A percentile compares a stretch with the other conserved stretches of the same genome.
Evolutionary conservation across 2,888 invertebrate species (phyloP).

Genomic region (Theodoxus fluviatilis): DNA sequence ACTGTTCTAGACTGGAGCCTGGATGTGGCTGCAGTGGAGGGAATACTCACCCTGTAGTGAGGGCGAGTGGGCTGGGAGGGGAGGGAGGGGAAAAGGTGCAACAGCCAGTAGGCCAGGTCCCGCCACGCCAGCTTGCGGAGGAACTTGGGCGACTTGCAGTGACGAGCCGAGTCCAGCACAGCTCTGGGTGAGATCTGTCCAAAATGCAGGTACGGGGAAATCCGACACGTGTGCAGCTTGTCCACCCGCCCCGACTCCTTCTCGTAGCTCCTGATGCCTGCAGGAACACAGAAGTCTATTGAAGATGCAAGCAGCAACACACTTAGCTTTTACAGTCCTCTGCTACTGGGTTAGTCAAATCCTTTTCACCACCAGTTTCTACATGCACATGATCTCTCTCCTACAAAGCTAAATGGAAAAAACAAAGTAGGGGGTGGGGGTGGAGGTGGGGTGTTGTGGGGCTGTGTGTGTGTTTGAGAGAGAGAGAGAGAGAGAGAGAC

Average conservation of each 20-base stretch:
- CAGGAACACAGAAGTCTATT: too few species aligned
- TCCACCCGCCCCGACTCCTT: conserved; percentile 44
- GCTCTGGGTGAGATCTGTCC: conserved; percentile 44
- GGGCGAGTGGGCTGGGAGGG: conserved; percentile 39
- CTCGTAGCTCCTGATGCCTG: conserved; percentile 43
- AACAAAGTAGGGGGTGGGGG: too few species aligned
- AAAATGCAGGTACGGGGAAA: conserved; percentile 41
- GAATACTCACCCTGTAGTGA: conserved; percentile 39
- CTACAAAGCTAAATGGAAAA: too few species aligned
- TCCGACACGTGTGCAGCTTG: conserved; percentile 40
- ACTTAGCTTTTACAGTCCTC: too few species aligned
- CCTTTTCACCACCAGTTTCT: too few species aligned
- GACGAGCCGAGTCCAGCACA: conserved; percentile 37
- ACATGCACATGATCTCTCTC: too few species aligned
- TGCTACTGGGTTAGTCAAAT: too few species aligned
- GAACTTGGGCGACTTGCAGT: conserved; percentile 43
- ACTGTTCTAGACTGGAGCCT: neutral
- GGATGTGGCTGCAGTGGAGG: neutral
- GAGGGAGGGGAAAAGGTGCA: conserved; percentile 40
- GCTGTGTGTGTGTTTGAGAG: too few species aligned
- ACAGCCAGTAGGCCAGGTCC: conserved; percentile 44
- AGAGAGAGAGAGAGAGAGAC: too few species aligned
- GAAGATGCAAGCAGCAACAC: too few species aligned
- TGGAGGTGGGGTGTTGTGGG: too few species aligned
- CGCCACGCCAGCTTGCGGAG: conserved; percentile 45